Evolutionary conservation across 2,113 vertebrate species (phyloP).

Genomic region (Genyomyrus donnyi): DNA sequence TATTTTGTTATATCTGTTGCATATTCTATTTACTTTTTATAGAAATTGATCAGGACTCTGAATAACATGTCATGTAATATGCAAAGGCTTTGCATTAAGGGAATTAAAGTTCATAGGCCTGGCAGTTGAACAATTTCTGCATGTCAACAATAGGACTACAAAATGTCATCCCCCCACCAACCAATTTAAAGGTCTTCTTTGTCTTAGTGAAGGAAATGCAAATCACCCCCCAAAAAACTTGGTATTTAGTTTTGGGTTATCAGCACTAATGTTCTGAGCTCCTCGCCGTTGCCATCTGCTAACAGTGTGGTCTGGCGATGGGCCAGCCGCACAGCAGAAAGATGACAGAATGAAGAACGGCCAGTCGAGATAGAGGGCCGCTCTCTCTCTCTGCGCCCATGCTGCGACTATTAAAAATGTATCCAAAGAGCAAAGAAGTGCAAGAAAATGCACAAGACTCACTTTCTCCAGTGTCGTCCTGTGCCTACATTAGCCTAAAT

Average conservation of each 20-base stretch:
- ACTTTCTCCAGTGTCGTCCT: background rate
- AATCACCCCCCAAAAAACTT: constrained; percentile 11
- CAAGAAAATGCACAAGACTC: background rate
- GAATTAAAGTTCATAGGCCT: constrained; percentile 7
- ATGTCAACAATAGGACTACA: background rate
- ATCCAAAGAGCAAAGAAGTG: background rate
- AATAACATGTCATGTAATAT: background rate
- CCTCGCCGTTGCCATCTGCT: constrained; percentile 9
- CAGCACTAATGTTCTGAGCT: constrained; percentile 18
- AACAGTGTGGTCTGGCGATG: background rate
- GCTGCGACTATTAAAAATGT: background rate
- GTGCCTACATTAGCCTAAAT: background rate
- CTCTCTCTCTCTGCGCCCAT: background rate
- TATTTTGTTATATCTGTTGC: background rate
- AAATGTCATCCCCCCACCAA: background rate
- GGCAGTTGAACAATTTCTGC: background rate
- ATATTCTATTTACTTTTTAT: background rate
- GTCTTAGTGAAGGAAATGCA: constrained; percentile 10
- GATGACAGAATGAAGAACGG: background rate
- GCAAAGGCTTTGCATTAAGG: background rate
- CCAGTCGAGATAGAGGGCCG: background rate
- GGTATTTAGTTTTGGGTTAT: constrained; percentile 25
- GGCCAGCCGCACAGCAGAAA: background rate
- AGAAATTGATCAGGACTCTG: background rate
- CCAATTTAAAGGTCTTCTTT: constrained; percentile 8